Evolutionary conservation across 64 coral and sea anemone genomes (phyloP), one percentile per base, ranked within the genome.

Genomic region (Trachythela sp.): DNA sequence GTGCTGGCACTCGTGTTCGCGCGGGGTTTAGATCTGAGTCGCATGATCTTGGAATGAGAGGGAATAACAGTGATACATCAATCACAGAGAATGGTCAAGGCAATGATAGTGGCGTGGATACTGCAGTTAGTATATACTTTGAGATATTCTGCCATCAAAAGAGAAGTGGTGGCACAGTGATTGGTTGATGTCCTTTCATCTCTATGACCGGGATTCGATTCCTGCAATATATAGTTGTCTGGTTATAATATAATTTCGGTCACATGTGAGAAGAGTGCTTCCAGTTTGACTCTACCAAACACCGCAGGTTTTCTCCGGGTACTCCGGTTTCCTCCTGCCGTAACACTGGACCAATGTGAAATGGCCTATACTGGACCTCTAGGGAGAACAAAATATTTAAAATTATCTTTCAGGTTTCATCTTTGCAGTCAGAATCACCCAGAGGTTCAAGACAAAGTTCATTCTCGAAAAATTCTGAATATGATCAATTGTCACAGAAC

Each of bases 71-170:
- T 3, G 75, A 80, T 37, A 35, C 68, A 10, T 72, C 68, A 24
- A 72, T 72, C 68, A 27, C 34, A 14, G 37, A 39, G 15, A 35
- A 35, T 92, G 84, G 17, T 0, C n/a, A 89, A 84, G 15, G 14
- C 48, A 72, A 87, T 58, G 94, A 95, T 32, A 95, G 88, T 90
- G 91, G 76, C 8, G 20, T 92, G 8, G 94, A 95, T 36, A 68
- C 91, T 54, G 91, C 86, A 88, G 94, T 95, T 83, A 71, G 94
- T 92, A 8, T 27, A 83, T 37, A 8, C 36, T 10, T 39, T 56
- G 27, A 48, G 20, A 13, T 22, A 36, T 36, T 39, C 0, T 84
- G 14, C 38, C 13, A 9, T n/a, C 22, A 41, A n/a, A n/a, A n/a
- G n/a, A n/a, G n/a, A n/a, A n/a, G n/a, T n/a, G n/a, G n/a, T n/a